Conservation (phyloP, 2,113 vertebrate species). For the Scatophagus argus region DNA sequence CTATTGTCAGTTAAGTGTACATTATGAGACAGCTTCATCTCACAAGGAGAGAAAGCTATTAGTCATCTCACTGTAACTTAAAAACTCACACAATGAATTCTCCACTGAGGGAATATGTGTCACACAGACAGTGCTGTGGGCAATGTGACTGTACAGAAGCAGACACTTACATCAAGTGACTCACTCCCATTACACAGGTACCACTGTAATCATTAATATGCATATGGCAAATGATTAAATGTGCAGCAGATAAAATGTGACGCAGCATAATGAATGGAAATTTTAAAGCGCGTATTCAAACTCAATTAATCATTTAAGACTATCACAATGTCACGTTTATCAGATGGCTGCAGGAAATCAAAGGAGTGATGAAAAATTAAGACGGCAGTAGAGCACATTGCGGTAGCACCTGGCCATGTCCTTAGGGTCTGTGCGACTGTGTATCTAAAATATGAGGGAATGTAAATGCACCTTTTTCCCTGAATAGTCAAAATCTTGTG, state of each 20-base stretch:
- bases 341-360: constrained; percentile 81
- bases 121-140: constrained; percentile 76
- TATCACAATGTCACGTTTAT: constrained; percentile 86
- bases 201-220: constrained; percentile 92
- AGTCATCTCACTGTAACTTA: constrained; percentile 27
- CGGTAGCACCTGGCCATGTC: constrained; percentile 31
- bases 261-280: constrained; percentile 90
- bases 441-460: constrained; percentile 5
- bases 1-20: not conserved
- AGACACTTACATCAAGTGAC: constrained; percentile 85
- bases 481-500: not conserved
- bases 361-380: constrained; percentile 77
- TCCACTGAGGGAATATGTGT: constrained; percentile 39
- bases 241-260: constrained; percentile 90
- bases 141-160: constrained; percentile 74
- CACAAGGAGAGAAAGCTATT: not conserved
- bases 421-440: constrained; percentile 13
- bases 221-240: constrained; percentile 94
- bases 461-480: constrained; percentile 31
- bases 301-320: constrained; percentile 94
- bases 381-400: constrained; percentile 52
- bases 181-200: constrained; percentile 87
- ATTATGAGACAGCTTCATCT: not conserved
- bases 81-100: constrained; percentile 8
- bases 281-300: constrained; percentile 88